Base-by-base conservation (phyloP, 2,888 invertebrate genomes). In the Lutraria lutraria region DNA sequence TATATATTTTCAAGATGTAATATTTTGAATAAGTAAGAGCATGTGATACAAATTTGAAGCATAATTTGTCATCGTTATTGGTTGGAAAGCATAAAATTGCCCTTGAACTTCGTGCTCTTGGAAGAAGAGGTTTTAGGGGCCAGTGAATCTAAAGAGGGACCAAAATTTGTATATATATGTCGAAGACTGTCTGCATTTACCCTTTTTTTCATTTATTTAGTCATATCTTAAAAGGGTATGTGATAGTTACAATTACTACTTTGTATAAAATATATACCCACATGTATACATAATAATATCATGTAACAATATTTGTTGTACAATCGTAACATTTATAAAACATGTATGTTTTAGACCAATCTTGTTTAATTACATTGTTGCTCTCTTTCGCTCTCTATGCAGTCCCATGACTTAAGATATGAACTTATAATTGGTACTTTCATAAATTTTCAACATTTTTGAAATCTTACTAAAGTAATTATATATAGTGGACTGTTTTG, bases 141-240 rank as follows among this genome's bases (percentile, higher is more conserved):
- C 76, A 76, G 76, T 76, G 76, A 76, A 76, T 76, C 76, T 31
- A 34, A 34, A 34, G 34, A 34, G 76, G 76, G 76, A 34, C 76
- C 76, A 76, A 15, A 31, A 25, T 76, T 34, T 76, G 76, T 76
- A 76, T 34, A 72, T 68, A 72, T 34, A 31, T 25, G 19, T 76
- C 29, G 16, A 56, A 2, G 3, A 19, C 13, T 76, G 76, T 76
- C 31, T 34, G 76, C 34, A 76, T 76, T 76, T 15, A 76, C 31
- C 76, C n/a, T n/a, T 76, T 31, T 56, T 56, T 56, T 72, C 76
- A 34, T 76, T 25, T 68, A 68, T 68, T 43, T 43, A 43, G 43
- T 43, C 43, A 43, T 43, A 43, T 43, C 43, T 43, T 43, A 43
- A 43, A 43, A 43, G 8, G 25, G 63, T 68, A 68, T 68, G 25